Percentiles rank a stretch among this genome's conserved stretches.
phyloP scores from a whole-genome alignment of 2,888 invertebrate species.

The Orthonevra nobilis region DNA sequence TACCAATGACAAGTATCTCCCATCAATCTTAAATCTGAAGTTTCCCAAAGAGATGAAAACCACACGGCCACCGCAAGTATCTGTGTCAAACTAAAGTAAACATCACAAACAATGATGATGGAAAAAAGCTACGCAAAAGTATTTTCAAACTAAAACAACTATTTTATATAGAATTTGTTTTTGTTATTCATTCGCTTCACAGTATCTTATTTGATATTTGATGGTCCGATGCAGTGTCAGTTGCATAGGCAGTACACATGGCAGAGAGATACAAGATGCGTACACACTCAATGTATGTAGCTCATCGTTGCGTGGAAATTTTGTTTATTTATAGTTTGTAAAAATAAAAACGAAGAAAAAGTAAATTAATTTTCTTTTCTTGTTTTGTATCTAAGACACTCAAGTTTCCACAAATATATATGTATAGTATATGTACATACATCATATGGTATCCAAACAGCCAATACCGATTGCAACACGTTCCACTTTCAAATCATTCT shows the following conservation, averaged over 20 bases:
- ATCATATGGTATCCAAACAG: conserved; percentile 22
- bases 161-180: conserved; percentile 21
- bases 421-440: not conserved
- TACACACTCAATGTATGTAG: conserved; percentile 9
- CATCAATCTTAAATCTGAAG: conserved; percentile 23
- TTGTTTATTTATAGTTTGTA: conserved; percentile 35
- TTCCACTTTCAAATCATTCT: conserved; percentile 46
- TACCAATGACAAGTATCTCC: conserved; percentile 41
- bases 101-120: conserved; percentile 12
- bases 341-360: conserved; percentile 6
- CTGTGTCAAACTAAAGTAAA: conserved; percentile 44
- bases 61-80: conserved; percentile 36
- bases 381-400: conserved; percentile 16
- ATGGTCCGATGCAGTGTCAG: conserved; percentile 43
- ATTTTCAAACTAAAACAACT: too few relatives aligned
- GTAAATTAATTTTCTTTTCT: conserved; percentile 19
- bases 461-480: not conserved
- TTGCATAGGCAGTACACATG: conserved; percentile 40
- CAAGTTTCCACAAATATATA: too few relatives aligned
- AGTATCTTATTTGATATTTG: conserved; percentile 35
- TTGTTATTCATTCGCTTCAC: conserved; percentile 23
- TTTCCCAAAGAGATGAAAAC: conserved; percentile 29
- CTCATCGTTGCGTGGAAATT: conserved; percentile 41
- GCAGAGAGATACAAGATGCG: conserved; percentile 51
- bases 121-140: conserved; percentile 18